Conservation (phyloP, 2,888 invertebrate species). For the Drosophila putrida region DNA sequence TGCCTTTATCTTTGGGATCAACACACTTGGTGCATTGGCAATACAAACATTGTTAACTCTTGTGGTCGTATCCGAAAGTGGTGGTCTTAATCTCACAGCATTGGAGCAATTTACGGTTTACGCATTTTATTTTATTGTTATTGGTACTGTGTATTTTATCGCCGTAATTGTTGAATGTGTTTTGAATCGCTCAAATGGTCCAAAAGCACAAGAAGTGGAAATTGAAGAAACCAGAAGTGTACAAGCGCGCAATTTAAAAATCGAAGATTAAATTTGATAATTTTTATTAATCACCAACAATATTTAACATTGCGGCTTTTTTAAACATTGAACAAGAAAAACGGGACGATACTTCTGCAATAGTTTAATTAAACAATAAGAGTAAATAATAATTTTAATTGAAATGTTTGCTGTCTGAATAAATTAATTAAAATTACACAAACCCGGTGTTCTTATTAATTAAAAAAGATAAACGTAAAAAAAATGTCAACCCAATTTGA, state of each 20-base stretch:
- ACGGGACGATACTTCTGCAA: no score
- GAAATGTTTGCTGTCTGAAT: no score
- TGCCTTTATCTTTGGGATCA: constrained; percentile 95
- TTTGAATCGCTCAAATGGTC: constrained; percentile 5
- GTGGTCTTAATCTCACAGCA: constrained; percentile 72
- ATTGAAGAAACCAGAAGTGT: constrained; percentile 4
- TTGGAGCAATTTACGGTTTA: constrained; percentile 82
- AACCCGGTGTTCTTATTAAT: no score
- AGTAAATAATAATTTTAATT: background rate
- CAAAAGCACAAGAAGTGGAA: constrained; percentile 1
- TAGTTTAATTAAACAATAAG: no score
- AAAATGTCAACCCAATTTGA: no score
- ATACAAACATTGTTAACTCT: constrained; percentile 92
- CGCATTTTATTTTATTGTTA: constrained; percentile 81
- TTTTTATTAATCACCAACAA: no score
- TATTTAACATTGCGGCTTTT: no score
- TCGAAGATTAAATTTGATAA: no score
- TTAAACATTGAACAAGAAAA: no score
- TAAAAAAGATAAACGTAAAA: no score
- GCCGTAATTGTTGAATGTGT: constrained; percentile 66
- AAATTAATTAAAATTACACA: no score
- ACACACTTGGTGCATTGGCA: constrained; percentile 92
- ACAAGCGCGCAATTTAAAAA: background rate
- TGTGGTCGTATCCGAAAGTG: constrained; percentile 80
- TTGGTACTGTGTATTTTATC: constrained; percentile 78